These are phyloP conservation scores for Pycnonotus jocosus DNA, from an alignment of 2,113 vertebrate species.

Conservation along the genomic window DNA sequence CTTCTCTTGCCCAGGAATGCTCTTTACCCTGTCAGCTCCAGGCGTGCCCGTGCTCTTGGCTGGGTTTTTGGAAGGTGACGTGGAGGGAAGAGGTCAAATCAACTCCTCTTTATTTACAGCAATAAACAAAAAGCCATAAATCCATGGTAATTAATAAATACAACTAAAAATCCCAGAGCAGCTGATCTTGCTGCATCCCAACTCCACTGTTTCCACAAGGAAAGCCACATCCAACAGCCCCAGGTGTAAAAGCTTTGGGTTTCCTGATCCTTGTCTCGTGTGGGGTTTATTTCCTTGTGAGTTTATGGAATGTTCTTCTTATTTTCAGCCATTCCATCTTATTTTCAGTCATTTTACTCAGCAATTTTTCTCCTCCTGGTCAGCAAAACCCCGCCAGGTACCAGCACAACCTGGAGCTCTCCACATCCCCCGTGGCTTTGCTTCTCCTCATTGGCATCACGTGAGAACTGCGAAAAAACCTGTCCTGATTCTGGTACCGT, in stretches of 20 bases:
- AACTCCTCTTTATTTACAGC: not conserved
- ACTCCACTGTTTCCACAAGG: not conserved
- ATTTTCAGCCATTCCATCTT: not conserved
- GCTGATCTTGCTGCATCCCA: not conserved
- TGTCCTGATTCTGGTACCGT: too few relatives aligned
- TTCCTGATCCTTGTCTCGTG: not conserved
- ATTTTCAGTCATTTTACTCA: not conserved
- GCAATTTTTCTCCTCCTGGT: not conserved
- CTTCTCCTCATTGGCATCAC: not conserved
- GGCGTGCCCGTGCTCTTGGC: not conserved
- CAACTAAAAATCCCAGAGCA: not conserved
- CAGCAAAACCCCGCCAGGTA: not conserved
- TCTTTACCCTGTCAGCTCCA: not conserved
- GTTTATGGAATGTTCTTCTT: not conserved
- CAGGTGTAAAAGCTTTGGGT: not conserved
- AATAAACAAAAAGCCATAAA: not conserved
- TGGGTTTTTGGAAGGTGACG: accelerated
- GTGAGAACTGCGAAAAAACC: not conserved
- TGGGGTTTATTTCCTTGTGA: not conserved
- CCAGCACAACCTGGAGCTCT: not conserved
- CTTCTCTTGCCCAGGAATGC: not conserved
- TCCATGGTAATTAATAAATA: not conserved
- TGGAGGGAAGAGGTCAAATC: not conserved
- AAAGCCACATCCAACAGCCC: not conserved
- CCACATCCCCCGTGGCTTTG: accelerated